Evolutionary conservation across 2,888 invertebrate genomes (phyloP).

Genomic region (Hydrotaea diabolus): DNA sequence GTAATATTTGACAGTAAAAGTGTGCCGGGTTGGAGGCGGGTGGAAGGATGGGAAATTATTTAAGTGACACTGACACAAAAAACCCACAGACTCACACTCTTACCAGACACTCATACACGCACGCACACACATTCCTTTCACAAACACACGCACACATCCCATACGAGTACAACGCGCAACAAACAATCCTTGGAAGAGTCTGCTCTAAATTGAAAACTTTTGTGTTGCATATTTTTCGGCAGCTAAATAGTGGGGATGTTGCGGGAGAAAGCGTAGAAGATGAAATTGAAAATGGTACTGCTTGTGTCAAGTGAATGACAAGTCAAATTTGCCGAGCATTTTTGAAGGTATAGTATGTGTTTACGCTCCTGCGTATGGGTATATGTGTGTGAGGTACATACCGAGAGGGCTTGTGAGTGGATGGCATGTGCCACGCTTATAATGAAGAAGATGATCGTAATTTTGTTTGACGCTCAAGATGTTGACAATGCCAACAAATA

Average conservation of each 20-base stretch:
- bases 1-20: slow-evolving; percentile 6
- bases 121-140: neutral
- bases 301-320: slow-evolving; percentile 37
- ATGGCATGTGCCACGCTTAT: slow-evolving; percentile 12
- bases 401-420: neutral
- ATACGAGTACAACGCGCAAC: neutral
- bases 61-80: slow-evolving; percentile 18
- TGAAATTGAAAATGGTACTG: slow-evolving; percentile 18
- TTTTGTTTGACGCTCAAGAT: slow-evolving; percentile 21
- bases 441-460: slow-evolving; percentile 28
- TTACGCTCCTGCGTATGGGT: no score
- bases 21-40: neutral
- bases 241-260: neutral
- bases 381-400: neutral
- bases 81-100: neutral
- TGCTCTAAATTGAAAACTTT: slow-evolving; percentile 9
- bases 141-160: neutral
- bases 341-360: neutral
- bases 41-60: neutral
- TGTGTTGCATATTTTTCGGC: slow-evolving; percentile 33
- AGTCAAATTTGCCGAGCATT: slow-evolving; percentile 7
- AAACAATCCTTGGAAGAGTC: neutral
- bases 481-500: slow-evolving; percentile 12
- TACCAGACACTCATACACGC: neutral
- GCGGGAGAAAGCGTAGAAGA: neutral